These are phyloP conservation scores for Scaptomyza flava DNA, from an alignment of 2,888 invertebrate species.

Conservation along the genomic window DNA sequence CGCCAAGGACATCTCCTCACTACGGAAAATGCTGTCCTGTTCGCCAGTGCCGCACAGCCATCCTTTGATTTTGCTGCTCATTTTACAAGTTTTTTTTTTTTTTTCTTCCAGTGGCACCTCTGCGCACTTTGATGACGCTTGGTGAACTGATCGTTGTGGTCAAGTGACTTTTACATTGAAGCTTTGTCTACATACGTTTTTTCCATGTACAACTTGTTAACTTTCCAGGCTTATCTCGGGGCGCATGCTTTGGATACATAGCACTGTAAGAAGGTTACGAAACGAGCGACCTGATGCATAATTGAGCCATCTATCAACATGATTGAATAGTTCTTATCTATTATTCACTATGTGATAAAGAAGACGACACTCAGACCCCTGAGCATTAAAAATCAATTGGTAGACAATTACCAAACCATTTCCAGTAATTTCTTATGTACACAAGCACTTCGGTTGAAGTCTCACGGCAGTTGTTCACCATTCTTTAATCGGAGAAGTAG, in stretches of 20 bases:
- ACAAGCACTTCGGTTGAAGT: background rate
- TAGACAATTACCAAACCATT: conserved; percentile 46
- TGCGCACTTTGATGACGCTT: conserved; percentile 36
- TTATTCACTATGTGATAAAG: conserved; percentile 12
- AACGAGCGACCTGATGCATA: conserved; percentile 22
- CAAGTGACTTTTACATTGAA: conserved; percentile 59
- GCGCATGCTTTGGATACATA: conserved; percentile 58
- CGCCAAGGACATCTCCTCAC: conserved; percentile 95
- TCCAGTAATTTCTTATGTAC: conserved; percentile 3
- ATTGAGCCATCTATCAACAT: conserved; percentile 62
- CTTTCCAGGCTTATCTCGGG: conserved; percentile 61
- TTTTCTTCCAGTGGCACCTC: conserved; percentile 32
- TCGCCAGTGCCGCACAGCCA: conserved; percentile 47
- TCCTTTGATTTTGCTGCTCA: conserved; percentile 46
- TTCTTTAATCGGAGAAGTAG: conserved; percentile 18
- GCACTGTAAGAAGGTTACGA: conserved; percentile 25
- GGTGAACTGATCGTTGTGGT: conserved; percentile 68
- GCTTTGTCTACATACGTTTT: conserved; percentile 24
- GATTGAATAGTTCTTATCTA: conserved; percentile 59
- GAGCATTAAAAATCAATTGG: conserved; percentile 70
- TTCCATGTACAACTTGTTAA: conserved; percentile 45
- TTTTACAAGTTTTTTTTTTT: conserved; percentile 9
- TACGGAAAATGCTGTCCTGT: conserved; percentile 91
- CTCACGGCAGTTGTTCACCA: conserved; percentile 21
- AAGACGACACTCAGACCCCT: background rate